Evolutionary conservation across 1,140 invertebrate species (phyloP).

Genomic region (Samia ricini): DNA sequence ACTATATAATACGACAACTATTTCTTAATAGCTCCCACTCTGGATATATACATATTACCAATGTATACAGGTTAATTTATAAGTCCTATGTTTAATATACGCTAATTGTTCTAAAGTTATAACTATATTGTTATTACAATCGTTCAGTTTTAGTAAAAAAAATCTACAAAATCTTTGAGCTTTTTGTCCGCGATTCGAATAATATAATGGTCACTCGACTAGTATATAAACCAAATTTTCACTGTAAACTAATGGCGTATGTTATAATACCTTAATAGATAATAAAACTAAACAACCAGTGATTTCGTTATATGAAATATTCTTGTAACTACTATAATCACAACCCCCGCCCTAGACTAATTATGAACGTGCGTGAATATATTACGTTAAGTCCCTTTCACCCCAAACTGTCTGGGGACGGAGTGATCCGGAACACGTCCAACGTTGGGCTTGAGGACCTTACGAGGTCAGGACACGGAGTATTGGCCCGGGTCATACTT

Average conservation of each 20-base stretch:
- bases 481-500: constrained; percentile 68
- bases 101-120: constrained; percentile 43
- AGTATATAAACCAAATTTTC: too few species aligned
- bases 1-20: too few species aligned
- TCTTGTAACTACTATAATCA: constrained; percentile 18
- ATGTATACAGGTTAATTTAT: too few species aligned
- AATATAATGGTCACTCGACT: constrained; percentile 2
- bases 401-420: constrained; percentile 54
- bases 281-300: constrained; percentile 47
- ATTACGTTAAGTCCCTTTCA: constrained; percentile 7
- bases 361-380: too few species aligned
- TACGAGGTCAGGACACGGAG: constrained; percentile 58
- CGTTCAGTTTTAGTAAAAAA: constrained; percentile 15
- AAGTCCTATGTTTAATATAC: too few species aligned
- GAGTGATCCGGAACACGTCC: constrained; percentile 52
- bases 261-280: neutral
- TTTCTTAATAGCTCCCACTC: too few species aligned
- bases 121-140: constrained; percentile 11
- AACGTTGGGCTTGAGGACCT: constrained; percentile 43
- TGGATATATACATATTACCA: too few species aligned
- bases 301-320: constrained; percentile 60
- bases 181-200: constrained; percentile 51
- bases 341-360: too few species aligned
- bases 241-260: too few species aligned
- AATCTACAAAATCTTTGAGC: constrained; percentile 75